Base-by-base conservation (phyloP, 2,888 invertebrate genomes). In the Meiosimyza platycephala region DNA sequence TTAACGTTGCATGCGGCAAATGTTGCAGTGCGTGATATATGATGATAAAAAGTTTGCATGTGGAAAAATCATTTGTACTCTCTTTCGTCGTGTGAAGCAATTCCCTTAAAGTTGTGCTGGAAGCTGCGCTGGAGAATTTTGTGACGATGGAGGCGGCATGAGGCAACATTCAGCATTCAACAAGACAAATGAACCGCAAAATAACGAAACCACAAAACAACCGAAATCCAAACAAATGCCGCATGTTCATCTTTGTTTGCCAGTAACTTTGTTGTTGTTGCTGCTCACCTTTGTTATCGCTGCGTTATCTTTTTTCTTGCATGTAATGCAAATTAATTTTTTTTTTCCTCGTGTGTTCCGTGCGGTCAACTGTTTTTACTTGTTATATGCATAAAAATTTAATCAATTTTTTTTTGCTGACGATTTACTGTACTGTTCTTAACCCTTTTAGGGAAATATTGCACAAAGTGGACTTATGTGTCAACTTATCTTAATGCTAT, bases 141-240 rank as follows among this genome's bases (percentile, higher is more conserved):
- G 40, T 40, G 9, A 40, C 9, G 9, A 4, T 40, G 9, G 40
- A 1, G 6, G 57, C 54, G 13, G 47, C 28, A 18, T 55, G 47
- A n/a, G 13, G 47, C 18, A 6, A 13, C 55, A 40, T 33, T 33
- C 40, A 9, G 48, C 67, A 50, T 55, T 40, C 57, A 57, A 57
- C 59, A 68, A 68, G 70, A 70, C 70, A 70, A 69, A 62, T 69
- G 69, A 69, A 62, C 69, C 69, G 62, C 69, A 69, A 60, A 60
- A 62, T 50, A 60, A 69, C 62, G 28, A 22, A 68, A 47, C 70
- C 70, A 15, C 70, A 63, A 63, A 54, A 63, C 63, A 70, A 54
- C 70, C 63, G 70, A 70, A 63, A 70, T 62, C 62, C 70, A 70
- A 70, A 70, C 70, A 54, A 55, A 47, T 47, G 33, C 16, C 52